These are phyloP conservation scores for Leptoteleia sp. DNA, from an alignment of 1,140 invertebrate species.

Conservation along the genomic window DNA sequence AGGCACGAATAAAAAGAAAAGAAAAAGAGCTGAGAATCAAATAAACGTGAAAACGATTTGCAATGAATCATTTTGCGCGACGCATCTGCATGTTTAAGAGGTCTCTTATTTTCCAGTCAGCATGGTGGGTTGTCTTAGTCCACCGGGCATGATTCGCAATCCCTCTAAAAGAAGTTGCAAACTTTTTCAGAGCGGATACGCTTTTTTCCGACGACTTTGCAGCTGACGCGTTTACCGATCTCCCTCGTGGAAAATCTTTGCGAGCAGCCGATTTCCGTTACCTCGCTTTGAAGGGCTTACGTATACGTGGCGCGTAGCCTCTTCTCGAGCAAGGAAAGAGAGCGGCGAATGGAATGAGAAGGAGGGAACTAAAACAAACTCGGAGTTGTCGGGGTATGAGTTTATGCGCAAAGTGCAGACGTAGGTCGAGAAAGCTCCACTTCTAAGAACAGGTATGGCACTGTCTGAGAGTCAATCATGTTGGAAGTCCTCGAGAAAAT, in stretches of 20 bases:
- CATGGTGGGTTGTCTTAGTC: slow-evolving; percentile 68
- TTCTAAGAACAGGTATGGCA: slow-evolving; percentile 36
- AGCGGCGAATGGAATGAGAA: not conserved
- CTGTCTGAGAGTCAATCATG: slow-evolving; percentile 59
- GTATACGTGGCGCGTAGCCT: slow-evolving; percentile 16
- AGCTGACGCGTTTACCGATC: slow-evolving; percentile 69
- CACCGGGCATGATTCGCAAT: slow-evolving; percentile 63
- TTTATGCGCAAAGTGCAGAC: slow-evolving; percentile 53
- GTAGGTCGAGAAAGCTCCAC: slow-evolving; percentile 32
- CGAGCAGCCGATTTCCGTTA: slow-evolving; percentile 55
- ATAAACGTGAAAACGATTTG: no score
- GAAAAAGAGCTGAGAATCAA: no score
- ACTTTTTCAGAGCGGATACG: slow-evolving; percentile 52
- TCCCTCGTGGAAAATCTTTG: slow-evolving; percentile 52
- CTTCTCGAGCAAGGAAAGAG: slow-evolving; percentile 5
- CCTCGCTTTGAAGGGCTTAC: slow-evolving; percentile 47
- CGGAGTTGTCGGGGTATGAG: slow-evolving; percentile 39
- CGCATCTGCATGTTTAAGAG: slow-evolving; percentile 72
- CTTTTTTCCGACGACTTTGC: slow-evolving; percentile 64
- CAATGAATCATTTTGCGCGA: slow-evolving; percentile 45
- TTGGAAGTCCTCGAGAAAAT: slow-evolving; percentile 58
- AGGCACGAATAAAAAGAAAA: no score
- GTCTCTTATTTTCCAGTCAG: slow-evolving; percentile 70
- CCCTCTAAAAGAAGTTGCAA: slow-evolving; percentile 50
- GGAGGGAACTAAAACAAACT: slow-evolving; percentile 46